phyloP scores from a whole-genome alignment of 2,888 invertebrate genomes.

The Stenichneumon culpator region DNA sequence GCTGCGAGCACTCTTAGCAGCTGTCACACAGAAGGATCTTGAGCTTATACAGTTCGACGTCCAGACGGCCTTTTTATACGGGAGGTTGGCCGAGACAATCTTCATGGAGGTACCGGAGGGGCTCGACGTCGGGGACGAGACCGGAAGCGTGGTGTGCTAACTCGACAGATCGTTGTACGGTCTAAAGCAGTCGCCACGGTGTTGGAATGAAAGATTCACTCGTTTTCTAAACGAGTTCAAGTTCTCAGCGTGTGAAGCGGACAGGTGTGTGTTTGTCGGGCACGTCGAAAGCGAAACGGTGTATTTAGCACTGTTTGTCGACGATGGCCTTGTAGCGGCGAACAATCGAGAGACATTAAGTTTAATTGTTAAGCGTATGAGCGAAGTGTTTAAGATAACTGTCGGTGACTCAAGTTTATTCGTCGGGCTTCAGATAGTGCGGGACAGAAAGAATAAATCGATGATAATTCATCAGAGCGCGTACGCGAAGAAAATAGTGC shows the following conservation, averaged over 20 bases:
- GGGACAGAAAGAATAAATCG: constrained; percentile 40
- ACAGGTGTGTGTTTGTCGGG: constrained; percentile 68
- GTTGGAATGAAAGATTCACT: constrained; percentile 61
- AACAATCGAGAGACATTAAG: no score
- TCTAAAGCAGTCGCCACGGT: constrained; percentile 56
- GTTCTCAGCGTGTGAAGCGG: constrained; percentile 66
- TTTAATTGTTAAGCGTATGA: constrained; percentile 7
- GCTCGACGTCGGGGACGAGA: constrained; percentile 31
- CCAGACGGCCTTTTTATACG: constrained; percentile 61
- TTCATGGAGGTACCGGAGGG: constrained; percentile 61
- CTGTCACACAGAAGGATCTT: constrained; percentile 36
- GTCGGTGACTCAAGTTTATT: constrained; percentile 45
- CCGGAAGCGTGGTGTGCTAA: constrained; percentile 38
- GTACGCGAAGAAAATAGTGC: constrained; percentile 56
- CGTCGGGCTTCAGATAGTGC: constrained; percentile 61
- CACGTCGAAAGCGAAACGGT: constrained; percentile 52
- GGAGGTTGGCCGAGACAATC: constrained; percentile 48
- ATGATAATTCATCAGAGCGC: constrained; percentile 54
- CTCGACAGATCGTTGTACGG: constrained; percentile 59
- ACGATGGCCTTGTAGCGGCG: constrained; percentile 69
- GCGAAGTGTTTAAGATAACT: constrained; percentile 52
- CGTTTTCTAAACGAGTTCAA: constrained; percentile 65
- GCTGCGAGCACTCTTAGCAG: constrained; percentile 66
- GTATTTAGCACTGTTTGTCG: constrained; percentile 70
- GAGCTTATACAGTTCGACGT: no score